Base-by-base conservation (phyloP, 53 echinoderm and acorn worm genomes). In the Stichopus horrens region DNA sequence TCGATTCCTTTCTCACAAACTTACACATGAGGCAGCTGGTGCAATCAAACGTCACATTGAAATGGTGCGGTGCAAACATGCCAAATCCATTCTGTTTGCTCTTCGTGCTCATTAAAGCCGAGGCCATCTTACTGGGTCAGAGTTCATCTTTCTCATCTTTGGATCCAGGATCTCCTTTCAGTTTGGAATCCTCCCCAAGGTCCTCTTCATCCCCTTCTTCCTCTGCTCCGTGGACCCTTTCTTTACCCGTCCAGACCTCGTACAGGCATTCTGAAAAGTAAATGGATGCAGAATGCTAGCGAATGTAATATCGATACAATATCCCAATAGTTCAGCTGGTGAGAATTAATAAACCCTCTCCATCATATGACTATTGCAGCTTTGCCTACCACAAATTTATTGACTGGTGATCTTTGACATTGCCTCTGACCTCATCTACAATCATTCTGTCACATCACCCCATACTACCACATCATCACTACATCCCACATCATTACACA, bases 211-310 rank as follows among this genome's bases (percentile, higher is more conserved):
- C 56, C 19, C 86, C 93, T 57, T 92, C 90, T 5, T 89, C 85
- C 67, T 91, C 80, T 83, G 79, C 58, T 16, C 86, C 86, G 60
- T 87, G 91, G 18, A 95, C 92, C 78, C 90, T 91, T 78, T 97
- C 97, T 53, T 79, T 81, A 73, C 97, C 97, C 8, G 97, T 97
- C 97, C 97, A 97, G 23, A 81, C 92, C 58, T 97, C 95, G 2
- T 88, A 54, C 9, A 97, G 92, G 79, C 97, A 97, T 52, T 74
- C 96, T 96, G 83, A 23, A 75, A 60, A 59, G 74, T 23, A 7
- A 83, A 22, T 23, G 18, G 52, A 76, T 76, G 9, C 14, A 9
- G 76, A 19, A 21, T n/a, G 22, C 14, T 19, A 21, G 4, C 4
- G 21, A 76, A 21, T 21, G 9, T 16, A 21, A 1, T 67, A 11